Conservation (phyloP, 1,140 invertebrate species). For the Pseudomyrmex dendroicus region DNA sequence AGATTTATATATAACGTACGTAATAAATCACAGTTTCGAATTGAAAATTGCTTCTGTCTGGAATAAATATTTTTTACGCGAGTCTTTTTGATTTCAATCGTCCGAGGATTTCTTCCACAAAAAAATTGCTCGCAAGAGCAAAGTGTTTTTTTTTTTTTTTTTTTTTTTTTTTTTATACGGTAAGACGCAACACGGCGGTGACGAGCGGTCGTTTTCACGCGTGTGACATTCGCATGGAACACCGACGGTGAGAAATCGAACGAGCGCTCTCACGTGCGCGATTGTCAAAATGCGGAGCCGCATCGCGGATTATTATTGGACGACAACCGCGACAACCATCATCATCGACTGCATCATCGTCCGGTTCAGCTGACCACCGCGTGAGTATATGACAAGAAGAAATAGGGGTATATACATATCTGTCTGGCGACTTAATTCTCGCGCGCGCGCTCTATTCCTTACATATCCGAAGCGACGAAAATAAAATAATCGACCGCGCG, state of each 20-base stretch:
- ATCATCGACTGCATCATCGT: slow-evolving; percentile 26
- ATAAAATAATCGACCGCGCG: slow-evolving; percentile 44
- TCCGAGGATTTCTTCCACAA: background rate
- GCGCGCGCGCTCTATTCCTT: background rate
- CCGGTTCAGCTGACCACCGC: slow-evolving; percentile 44
- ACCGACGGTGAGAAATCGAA: slow-evolving; percentile 15
- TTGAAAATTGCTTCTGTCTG: too few species aligned
- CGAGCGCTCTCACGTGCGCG: slow-evolving; percentile 13
- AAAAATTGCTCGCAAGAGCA: background rate
- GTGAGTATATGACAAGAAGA: slow-evolving; percentile 48
- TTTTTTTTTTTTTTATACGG: too few species aligned
- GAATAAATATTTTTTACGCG: too few species aligned
- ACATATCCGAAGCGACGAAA: slow-evolving; percentile 15
- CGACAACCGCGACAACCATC: background rate
- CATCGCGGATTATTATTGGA: background rate
- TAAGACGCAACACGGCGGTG: background rate
- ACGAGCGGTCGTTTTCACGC: background rate
- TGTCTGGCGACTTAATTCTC: background rate
- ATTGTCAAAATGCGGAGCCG: slow-evolving; percentile 18
- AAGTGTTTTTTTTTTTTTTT: background rate
- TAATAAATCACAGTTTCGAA: background rate
- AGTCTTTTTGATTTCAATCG: background rate
- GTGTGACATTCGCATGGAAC: background rate
- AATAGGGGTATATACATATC: background rate
- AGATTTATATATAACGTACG: background rate